A percentile compares a stretch with the other conserved stretches of the same genome.
phyloP scores from a whole-genome alignment of 2,113 vertebrate genomes.

The Lethenteron reissneri region DNA sequence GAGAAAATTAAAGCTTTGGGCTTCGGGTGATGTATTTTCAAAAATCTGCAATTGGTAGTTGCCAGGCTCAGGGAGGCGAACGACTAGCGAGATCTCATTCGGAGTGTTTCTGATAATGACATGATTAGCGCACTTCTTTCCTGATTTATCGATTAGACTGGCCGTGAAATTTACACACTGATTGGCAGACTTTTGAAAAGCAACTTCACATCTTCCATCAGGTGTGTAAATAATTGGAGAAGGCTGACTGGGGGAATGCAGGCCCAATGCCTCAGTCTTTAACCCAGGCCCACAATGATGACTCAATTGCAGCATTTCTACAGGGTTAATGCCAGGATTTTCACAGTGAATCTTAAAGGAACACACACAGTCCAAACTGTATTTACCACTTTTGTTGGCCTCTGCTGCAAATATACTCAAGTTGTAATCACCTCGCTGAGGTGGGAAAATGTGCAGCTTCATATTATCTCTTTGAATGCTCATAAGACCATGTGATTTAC shows the following conservation, averaged over 20 bases:
- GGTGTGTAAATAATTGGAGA: slow-evolving; percentile 24
- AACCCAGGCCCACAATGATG: slow-evolving; percentile 27
- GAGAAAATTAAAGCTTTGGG: slow-evolving; percentile 22
- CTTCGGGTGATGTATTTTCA: slow-evolving; percentile 15
- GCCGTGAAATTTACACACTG: slow-evolving; percentile 12
- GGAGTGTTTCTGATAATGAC: slow-evolving; percentile 31
- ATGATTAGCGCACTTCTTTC: slow-evolving; percentile 11
- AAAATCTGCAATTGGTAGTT: slow-evolving; percentile 29
- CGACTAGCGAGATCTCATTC: slow-evolving; percentile 27
- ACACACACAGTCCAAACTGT: slow-evolving; percentile 30
- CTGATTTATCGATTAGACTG: slow-evolving; percentile 15
- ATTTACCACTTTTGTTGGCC: slow-evolving; percentile 9
- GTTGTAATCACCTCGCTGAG: slow-evolving; percentile 23
- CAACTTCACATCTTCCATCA: slow-evolving; percentile 37
- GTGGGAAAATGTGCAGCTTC: slow-evolving; percentile 30
- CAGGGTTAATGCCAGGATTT: slow-evolving; percentile 17
- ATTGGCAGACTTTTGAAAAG: slow-evolving; percentile 19
- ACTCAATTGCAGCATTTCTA: slow-evolving; percentile 27
- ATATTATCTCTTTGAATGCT: slow-evolving; percentile 19
- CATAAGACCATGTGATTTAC: slow-evolving; percentile 23
- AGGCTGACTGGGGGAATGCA: slow-evolving; percentile 30
- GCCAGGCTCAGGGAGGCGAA: slow-evolving; percentile 20
- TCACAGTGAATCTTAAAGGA: slow-evolving; percentile 32
- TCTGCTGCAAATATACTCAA: slow-evolving; percentile 34
- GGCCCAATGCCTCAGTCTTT: slow-evolving; percentile 20